These are phyloP conservation scores for Myotis planiceps DNA, from an alignment of 2,797 vertebrate species.

Conservation along the genomic window DNA sequence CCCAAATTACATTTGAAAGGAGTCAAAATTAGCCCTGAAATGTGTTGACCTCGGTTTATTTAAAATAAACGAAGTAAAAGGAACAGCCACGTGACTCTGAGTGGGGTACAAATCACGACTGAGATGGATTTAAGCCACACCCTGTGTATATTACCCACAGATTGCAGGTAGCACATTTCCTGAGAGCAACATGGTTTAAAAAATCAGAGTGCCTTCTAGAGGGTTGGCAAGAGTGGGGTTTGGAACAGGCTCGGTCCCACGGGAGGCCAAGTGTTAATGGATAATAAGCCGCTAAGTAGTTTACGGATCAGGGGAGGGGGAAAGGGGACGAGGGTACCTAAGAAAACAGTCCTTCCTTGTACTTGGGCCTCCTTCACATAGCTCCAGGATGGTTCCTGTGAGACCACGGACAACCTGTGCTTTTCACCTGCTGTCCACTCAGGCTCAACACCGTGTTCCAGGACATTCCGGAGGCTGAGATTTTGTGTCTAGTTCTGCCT, in stretches of 20 bases:
- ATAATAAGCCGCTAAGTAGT: constrained; percentile 49
- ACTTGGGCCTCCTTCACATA: background rate
- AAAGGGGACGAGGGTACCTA: background rate
- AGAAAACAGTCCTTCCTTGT: background rate
- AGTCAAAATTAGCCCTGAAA: constrained; percentile 31
- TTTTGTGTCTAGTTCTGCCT: background rate
- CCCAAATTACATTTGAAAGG: constrained; percentile 17
- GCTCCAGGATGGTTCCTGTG: background rate
- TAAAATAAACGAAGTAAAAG: background rate
- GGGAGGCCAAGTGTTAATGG: constrained; percentile 54
- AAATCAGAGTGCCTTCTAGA: background rate
- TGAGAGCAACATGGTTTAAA: constrained; percentile 41
- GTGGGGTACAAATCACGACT: constrained; percentile 68
- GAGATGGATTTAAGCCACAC: constrained; percentile 45
- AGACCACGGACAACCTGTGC: background rate
- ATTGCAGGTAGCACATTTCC: constrained; percentile 56
- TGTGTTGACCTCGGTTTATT: background rate
- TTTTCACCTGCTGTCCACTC: background rate
- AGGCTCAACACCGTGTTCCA: fast-evolving
- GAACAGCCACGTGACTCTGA: background rate
- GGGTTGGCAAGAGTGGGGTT: constrained; percentile 44
- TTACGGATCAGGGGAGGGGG: background rate
- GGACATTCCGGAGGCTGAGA: background rate
- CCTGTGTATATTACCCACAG: constrained; percentile 40
- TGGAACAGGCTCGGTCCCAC: background rate